Conservation (phyloP, 1,140 invertebrate species). For the Tetragnatha versicolor region DNA sequence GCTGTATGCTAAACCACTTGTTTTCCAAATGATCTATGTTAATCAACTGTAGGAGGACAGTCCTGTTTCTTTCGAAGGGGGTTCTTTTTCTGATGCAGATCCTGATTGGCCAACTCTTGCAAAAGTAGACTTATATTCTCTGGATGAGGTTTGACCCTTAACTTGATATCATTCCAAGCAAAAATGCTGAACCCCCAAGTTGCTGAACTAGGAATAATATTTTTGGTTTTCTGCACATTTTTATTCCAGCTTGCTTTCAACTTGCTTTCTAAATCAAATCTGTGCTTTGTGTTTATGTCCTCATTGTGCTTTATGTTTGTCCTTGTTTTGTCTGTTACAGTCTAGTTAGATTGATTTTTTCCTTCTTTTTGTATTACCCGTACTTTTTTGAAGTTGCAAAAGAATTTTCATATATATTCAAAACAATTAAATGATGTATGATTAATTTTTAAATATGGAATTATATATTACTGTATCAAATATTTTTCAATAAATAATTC, state of each 20-base stretch:
- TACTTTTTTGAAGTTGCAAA: no score
- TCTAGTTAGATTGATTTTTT: background rate
- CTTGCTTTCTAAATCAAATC: background rate
- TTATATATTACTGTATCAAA: no score
- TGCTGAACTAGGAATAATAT: slow-evolving; percentile 21
- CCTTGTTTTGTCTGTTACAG: background rate
- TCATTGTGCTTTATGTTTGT: no score
- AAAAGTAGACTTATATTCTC: slow-evolving; percentile 67
- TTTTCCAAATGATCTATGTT: slow-evolving; percentile 20
- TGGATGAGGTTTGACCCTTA: slow-evolving; percentile 46
- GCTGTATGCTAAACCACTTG: no score
- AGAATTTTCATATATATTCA: no score
- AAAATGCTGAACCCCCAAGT: slow-evolving; percentile 5
- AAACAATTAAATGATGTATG: no score
- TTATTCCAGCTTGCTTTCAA: slow-evolving; percentile 8
- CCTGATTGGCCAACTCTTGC: slow-evolving; percentile 94
- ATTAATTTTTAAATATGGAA: no score
- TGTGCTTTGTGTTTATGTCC: no score
- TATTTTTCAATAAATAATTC: no score
- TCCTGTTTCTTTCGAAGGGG: slow-evolving; percentile 73
- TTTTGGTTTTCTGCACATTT: slow-evolving; percentile 11
- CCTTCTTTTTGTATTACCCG: background rate
- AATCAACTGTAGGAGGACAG: slow-evolving; percentile 55
- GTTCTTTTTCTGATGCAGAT: slow-evolving; percentile 90
- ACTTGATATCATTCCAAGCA: background rate